A percentile compares a stretch with the other conserved stretches of the same genome.
These are phyloP conservation scores for Stictocephala bisonia DNA, from an alignment of 2,888 invertebrate genomes.

Conservation along the genomic window DNA sequence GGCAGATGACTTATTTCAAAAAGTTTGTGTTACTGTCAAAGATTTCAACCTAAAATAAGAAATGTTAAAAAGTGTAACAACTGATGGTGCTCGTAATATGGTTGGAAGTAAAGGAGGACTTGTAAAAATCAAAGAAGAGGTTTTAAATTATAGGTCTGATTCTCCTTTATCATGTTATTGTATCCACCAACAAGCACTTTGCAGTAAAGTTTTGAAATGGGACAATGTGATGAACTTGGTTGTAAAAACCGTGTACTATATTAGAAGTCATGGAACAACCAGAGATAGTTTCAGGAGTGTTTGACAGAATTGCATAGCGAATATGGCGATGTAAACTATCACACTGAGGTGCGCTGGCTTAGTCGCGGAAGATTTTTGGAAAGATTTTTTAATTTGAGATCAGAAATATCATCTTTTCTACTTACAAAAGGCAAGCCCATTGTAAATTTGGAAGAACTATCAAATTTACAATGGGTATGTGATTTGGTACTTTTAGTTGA, in stretches of 20 bases:
- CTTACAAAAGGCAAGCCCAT: background rate
- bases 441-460: background rate
- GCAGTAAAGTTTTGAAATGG: conserved; percentile 11
- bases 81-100: too few relatives aligned
- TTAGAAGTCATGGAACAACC: background rate
- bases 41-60: background rate
- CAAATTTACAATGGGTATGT: too few relatives aligned
- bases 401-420: too few relatives aligned
- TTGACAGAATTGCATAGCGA: too few relatives aligned
- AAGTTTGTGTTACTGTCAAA: background rate
- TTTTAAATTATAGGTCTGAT: background rate
- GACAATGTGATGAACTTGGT: background rate
- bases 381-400: too few relatives aligned
- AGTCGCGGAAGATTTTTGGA: too few relatives aligned
- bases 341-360: too few relatives aligned
- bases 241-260: background rate
- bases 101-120: too few relatives aligned
- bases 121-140: background rate
- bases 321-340: too few relatives aligned
- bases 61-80: too few relatives aligned
- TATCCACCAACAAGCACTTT: conserved; percentile 1
- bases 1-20: background rate
- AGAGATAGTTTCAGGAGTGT: background rate
- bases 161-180: too few relatives aligned
- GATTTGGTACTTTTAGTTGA: background rate